Evolutionary conservation across 2,113 vertebrate species (phyloP).

Genomic region (Tetrax tetrax): DNA sequence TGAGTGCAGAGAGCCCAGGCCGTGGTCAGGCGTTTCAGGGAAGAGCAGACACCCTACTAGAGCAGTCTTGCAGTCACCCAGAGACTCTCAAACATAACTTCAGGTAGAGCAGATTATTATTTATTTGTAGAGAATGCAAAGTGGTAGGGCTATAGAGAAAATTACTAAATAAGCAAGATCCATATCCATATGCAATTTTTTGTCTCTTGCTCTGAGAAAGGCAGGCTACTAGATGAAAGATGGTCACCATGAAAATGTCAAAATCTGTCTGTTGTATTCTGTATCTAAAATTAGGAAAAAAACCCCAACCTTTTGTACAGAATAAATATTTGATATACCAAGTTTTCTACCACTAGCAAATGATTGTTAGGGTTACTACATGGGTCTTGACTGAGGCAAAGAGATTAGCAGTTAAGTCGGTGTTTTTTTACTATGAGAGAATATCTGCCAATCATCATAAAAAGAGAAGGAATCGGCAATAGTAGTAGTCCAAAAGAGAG

Average conservation of each 20-base stretch:
- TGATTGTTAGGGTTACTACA: background rate
- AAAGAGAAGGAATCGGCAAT: background rate
- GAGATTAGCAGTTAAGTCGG: background rate
- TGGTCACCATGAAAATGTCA: background rate
- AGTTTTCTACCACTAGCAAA: background rate
- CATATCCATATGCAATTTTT: background rate
- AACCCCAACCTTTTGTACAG: background rate
- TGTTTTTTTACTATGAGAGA: background rate
- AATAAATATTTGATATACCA: background rate
- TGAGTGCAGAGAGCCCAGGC: background rate
- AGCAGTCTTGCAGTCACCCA: background rate
- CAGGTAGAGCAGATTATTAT: background rate
- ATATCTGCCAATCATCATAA: constrained; percentile 4
- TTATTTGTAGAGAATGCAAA: background rate
- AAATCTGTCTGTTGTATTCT: background rate
- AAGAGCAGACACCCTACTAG: background rate
- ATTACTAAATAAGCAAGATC: background rate
- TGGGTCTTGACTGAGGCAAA: background rate
- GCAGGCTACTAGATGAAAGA: background rate
- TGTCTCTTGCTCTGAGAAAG: background rate
- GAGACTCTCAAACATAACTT: background rate
- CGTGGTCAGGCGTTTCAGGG: background rate
- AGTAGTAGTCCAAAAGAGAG: background rate
- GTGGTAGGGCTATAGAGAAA: background rate
- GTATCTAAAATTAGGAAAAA: background rate